Base-by-base conservation (phyloP, 2,113 vertebrate species). In the Percina caprodes region DNA sequence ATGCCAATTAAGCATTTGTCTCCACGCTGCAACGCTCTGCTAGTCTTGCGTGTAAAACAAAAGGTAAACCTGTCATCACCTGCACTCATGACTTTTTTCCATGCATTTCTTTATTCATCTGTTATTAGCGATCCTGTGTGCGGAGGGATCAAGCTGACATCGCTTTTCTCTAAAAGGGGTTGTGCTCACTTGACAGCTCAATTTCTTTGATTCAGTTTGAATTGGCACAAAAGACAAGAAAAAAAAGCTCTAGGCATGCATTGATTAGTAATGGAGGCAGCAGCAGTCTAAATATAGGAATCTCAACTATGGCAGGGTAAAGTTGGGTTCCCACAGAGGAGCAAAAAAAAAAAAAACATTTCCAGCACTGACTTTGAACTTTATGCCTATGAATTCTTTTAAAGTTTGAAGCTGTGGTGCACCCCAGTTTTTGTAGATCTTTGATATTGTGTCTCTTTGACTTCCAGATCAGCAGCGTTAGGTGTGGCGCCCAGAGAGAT, bases 321-420 rank as follows among this genome's bases (percentile, higher is more conserved):
- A 74, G 80, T 63, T 69, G n/a, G 55, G 19, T 76, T 77, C 77
- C 72, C 65, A 73, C 61, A 70, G 80, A 77, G 74, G 45, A 67
- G 68, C 48, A 66, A 54, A 24, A 63, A 71, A 42, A 71, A 82
- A 13, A 49, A 49, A n/a, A n/a, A n/a, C n/a, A n/a, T n/a, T 72
- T 76, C 79, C 23, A 82, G 63, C 45, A 24, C 54, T 61, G 65
- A 46, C 82, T 91, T 89, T 92, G 86, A 92, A 89, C 82, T 77
- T 74, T 6, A 54, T 74, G 82, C 63, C 51, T n/a, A 51, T 81
- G 73, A 79, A 75, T 82, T 79, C n/a, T 86, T 86, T 91, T 88
- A 78, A 86, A 89, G 83, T 84, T 35, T 65, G 26, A 79, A 74
- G 70, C 63, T 3, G 11, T 5, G 48, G 35, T 56, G 56, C 56